A percentile compares a stretch with the other conserved stretches of the same genome.
Conservation (phyloP, 2,113 vertebrate genomes). For the Psilopogon haemacephalus region DNA sequence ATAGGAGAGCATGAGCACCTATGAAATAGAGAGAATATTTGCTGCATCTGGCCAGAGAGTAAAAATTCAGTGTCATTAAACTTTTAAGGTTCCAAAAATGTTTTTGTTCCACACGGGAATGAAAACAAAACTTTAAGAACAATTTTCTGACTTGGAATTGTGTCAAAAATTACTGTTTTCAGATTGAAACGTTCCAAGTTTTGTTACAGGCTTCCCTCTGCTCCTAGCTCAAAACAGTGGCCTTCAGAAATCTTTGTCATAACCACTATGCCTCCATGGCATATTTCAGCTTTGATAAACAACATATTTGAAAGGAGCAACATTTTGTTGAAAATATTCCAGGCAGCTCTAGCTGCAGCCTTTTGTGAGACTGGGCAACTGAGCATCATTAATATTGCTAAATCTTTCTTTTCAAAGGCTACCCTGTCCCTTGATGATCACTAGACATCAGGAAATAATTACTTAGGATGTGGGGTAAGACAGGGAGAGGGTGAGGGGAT, state of each 20-base stretch:
- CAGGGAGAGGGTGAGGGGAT: background rate
- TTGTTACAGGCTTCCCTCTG: background rate
- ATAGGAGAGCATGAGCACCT: background rate
- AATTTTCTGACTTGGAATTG: background rate
- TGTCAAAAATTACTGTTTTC: background rate
- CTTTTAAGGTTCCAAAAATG: background rate
- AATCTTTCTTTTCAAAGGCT: constrained; percentile 43
- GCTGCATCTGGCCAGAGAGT: background rate
- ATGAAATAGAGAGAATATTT: background rate
- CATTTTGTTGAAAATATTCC: constrained; percentile 13
- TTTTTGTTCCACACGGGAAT: background rate
- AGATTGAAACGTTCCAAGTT: background rate
- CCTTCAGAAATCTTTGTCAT: background rate
- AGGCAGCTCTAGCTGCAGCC: background rate
- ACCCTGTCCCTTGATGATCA: background rate
- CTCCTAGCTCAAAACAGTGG: background rate
- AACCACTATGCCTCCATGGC: background rate
- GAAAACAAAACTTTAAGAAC: background rate
- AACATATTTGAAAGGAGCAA: background rate
- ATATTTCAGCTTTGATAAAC: background rate
- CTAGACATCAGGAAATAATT: constrained; percentile 21
- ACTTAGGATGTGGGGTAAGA: background rate
- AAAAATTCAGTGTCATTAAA: background rate
- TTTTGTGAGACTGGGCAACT: constrained; percentile 16
- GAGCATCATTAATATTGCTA: constrained; percentile 32